phyloP scores from a whole-genome alignment of 2,888 invertebrate genomes.

The Tanaodytes sp. region DNA sequence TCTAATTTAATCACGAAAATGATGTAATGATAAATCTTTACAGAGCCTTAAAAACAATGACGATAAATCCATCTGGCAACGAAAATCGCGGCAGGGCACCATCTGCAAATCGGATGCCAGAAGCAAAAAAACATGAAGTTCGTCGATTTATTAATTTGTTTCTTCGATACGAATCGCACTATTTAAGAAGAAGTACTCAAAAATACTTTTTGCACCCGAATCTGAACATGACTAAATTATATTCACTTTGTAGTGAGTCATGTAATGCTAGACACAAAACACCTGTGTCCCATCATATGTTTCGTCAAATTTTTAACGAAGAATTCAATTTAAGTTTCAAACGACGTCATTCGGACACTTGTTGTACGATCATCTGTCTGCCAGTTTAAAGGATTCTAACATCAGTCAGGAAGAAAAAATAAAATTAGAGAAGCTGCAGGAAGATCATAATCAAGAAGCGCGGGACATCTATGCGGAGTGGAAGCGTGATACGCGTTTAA shows the following conservation, averaged over 20 bases:
- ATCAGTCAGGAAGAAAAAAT: slow-evolving; percentile 8
- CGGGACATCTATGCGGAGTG: too few species aligned
- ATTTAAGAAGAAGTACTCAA: slow-evolving; percentile 10
- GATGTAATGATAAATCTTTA: too few species aligned
- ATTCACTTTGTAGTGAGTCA: slow-evolving; percentile 6
- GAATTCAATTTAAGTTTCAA: slow-evolving; percentile 36
- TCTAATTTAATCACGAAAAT: too few species aligned
- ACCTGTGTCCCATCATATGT: slow-evolving; percentile 15
- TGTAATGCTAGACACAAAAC: slow-evolving; percentile 8
- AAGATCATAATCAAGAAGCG: neutral
- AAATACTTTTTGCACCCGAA: slow-evolving; percentile 9
- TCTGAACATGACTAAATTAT: slow-evolving; percentile 22
- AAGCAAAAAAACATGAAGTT: slow-evolving; percentile 7
- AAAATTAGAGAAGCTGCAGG: neutral
- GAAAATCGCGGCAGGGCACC: slow-evolving; percentile 8
- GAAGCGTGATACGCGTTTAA: too few species aligned
- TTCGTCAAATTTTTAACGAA: slow-evolving; percentile 26
- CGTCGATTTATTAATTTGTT: slow-evolving; percentile 21
- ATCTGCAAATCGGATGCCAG: slow-evolving; percentile 7
- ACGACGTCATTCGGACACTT: slow-evolving; percentile 24
- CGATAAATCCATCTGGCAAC: neutral
- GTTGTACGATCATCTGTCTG: too few species aligned
- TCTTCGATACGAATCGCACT: slow-evolving; percentile 30
- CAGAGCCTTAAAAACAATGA: slow-evolving; percentile 1
- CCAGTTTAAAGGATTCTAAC: too few species aligned